Evolutionary conservation across 2,797 vertebrate species (phyloP), one percentile per base, ranked within the genome.

Genomic region (Agapornis canus): DNA sequence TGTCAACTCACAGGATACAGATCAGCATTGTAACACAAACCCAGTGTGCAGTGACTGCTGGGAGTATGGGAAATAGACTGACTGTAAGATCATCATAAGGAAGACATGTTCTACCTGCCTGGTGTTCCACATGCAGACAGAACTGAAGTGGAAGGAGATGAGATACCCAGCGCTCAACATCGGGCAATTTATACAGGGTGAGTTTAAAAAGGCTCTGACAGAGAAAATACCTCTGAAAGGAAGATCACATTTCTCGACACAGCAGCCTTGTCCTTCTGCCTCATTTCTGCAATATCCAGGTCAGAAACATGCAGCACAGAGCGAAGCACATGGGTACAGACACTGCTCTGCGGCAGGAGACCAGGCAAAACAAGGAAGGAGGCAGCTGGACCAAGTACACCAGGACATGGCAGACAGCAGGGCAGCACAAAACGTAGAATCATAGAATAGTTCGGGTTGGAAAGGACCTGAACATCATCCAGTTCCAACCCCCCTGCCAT

Each of bases 1-100:
- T 11, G 4, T 25, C 56, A 81, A 1, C 27, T 32, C 64, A 23
- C 10, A 43, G 42, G 22, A 16, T 11, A 71, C 35, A 21, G 27
- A 27, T 23, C 85, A 65, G 70, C 51, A 54, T 0, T 0, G 0
- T 13, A 23, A 78, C 37, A 3, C 0, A 5, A 60, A 23, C 29
- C 29, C 56, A 37, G 23, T 0, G 5, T 18, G 42, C 42, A 45
- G 17, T 5, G 0, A 49, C 39, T 32, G 11, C 32, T 47, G 21
- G 27, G 54, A 85, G 48, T 3, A 23, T 0, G 4, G 31, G 60
- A 63, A 54, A 42, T 29, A 45, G 83, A 69, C 13, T 22, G 22
- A 16, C 25, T 5, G 25, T 25, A 12, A 71, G 57, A 31, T 59
- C n/a, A 9, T 13, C 12, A 0, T 25, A 19, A 8, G 26, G 59